Evolutionary conservation across 2,888 invertebrate species (phyloP), one percentile per base, ranked within the genome.

Genomic region (Cenopis cana): DNA sequence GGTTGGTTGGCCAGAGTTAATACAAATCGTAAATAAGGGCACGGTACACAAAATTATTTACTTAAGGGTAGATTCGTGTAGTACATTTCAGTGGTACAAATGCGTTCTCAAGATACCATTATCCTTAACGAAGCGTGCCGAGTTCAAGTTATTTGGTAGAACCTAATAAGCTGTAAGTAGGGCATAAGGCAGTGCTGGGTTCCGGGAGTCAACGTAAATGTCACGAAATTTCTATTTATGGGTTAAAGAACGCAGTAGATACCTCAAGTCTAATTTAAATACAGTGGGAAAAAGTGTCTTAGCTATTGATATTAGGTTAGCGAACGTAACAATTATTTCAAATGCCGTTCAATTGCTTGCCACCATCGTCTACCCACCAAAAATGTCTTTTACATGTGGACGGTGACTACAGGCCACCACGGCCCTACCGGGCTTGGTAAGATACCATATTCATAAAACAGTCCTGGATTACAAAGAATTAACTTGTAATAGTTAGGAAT

Each of bases 141-240:
- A 75, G 74, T 77, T 75, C 73, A 76, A 79, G 80, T 79, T 80
- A 82, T 81, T 79, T 75, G 65, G 74, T 74, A 57, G 76, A 78
- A 76, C 73, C 75, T 75, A 76, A 77, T 80, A 76, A 78, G 76
- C 74, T 73, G 76, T 80, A 76, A 78, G 75, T 70, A 74, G 76
- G 75, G 71, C 76, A 78, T 78, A 74, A 71, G 72, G 73, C 76
- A 49, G 52, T 66, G 61, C 67, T 55, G 11, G 57, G 46, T 65
- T 72, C 50, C 52, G 12, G 33, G 38, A 67, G 67, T 67, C 66
- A 56, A 70, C 38, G 11, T 55, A 55, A 33, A 49, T 68, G 41
- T 54, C 52, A 65, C 20, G n/a, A 65, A 52, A 17, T 59, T 65
- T 54, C 54, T 70, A 24, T 59, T 36, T 60, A 6, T 46, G 41